Evolutionary conservation across 53 echinoderm and acorn worm species (phyloP), one percentile per base, ranked within the genome.

Genomic region (Glandiceps talaboti): DNA sequence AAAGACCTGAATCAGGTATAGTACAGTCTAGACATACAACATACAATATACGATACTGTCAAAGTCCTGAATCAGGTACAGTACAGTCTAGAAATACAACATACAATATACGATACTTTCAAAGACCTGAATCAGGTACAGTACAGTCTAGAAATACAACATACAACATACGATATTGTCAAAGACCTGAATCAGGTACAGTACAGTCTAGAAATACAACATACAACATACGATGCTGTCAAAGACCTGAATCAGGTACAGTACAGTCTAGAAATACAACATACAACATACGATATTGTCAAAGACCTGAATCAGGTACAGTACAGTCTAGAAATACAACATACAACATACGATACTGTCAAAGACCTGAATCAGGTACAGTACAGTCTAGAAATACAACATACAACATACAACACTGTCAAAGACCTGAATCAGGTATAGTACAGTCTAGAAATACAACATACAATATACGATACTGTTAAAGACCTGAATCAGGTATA

Each of bases 61-160:
- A 30, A 96, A 82, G 28, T 93, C 82, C 32, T 93, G 89, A 79
- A 96, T 93, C 32, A 96, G 85, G 73, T 96, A 96, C 29, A 96
- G 83, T 25, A 96, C 85, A 26, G 91, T 91, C 97, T 96, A 82
- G n/a, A n/a, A n/a, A n/a, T n/a, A n/a, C n/a, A n/a, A n/a, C n/a
- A n/a, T n/a, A n/a, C n/a, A n/a, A n/a, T n/a, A n/a, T n/a, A 96
- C 97, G 12, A 93, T 83, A 0, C 92, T 88, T 86, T 96, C 92
- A 30, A 96, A 82, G 28, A 96, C 82, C 32, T 93, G 89, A 79
- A 96, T 93, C 32, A 96, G 85, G 73, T 96, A 96, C 29, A 96
- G 83, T 25, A 96, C 85, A 26, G 91, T 91, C 97, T 1, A 31
- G 30, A 73, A 26, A 29, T 77, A 31, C 0, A 28, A n/a, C n/a